phyloP scores from a whole-genome alignment of 2,113 vertebrate genomes.

The Gasterosteus nipponicus region DNA sequence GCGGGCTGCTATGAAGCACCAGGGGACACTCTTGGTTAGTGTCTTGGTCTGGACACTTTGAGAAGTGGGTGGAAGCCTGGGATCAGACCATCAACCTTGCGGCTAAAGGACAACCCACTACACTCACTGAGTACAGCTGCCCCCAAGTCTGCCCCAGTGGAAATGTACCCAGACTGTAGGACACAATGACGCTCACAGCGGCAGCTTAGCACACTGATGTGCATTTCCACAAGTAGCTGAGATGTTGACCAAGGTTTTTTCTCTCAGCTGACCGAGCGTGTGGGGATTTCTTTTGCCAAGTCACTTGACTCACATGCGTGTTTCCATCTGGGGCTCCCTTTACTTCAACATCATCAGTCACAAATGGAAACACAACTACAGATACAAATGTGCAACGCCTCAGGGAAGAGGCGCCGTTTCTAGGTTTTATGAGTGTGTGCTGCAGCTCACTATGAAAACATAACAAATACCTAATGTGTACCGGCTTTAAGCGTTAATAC shows the following conservation, averaged over 20 bases:
- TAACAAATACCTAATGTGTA: conserved; percentile 35
- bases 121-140: neutral
- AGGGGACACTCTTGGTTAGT: neutral
- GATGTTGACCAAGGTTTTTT: conserved; percentile 44
- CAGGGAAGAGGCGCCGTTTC: conserved; percentile 21
- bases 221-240: conserved; percentile 63
- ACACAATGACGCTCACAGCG: conserved; percentile 40
- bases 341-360: conserved; percentile 22
- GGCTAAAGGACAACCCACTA: neutral
- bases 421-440: conserved; percentile 34
- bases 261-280: conserved; percentile 50
- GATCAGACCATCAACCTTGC: neutral
- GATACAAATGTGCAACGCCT: conserved; percentile 37
- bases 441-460: neutral
- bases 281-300: conserved; percentile 30
- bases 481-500: conserved; percentile 22
- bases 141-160: conserved; percentile 38
- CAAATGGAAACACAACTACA: conserved; percentile 15
- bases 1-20: neutral
- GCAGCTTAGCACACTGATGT: conserved; percentile 60
- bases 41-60: neutral
- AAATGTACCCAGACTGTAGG: conserved; percentile 47
- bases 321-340: conserved; percentile 16
- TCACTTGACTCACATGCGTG: conserved; percentile 19
- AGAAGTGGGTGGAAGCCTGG: neutral